Base-by-base conservation (phyloP, 2,113 vertebrate genomes). In the Puntigrus tetrazona region DNA sequence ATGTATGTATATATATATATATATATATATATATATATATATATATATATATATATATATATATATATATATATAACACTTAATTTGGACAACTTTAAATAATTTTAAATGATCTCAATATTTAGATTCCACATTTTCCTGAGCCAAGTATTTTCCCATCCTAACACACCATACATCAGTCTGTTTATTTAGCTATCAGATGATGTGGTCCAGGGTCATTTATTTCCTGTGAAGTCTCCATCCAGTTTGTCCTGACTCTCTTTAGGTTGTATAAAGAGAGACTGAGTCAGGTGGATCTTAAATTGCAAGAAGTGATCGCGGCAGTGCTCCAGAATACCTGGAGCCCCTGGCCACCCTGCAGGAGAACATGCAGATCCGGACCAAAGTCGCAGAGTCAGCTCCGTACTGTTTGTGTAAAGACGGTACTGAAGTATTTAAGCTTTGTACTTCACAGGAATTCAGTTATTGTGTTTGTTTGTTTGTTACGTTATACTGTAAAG, bases 361-460 rank as follows among this genome's bases (percentile, higher is more conserved):
- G 94, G 97, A 99, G 94, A 99, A 99, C 92, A 99, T 99, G 98
- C 98, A 99, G 92, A 99, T 99, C 88, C 94, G 98, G 91, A 99
- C 97, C 86, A 99, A 99, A 95, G 98, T 99, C 77, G 98, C 98
- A 88, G 98, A n/a, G 98, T 99, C 92, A 88, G 94, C 83, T 8
- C 59, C 25, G 29, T 63, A 3, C 20, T n/a, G 52, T n/a, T 55
- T 9, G 5, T 55, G 6, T n/a, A 55, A 55, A 9, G 22, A 7
- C 20, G 7, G 22, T n/a, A 57, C 52, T n/a, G 20, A 57, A 57
- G 52, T 55, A 22, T 22, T 55, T 22, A 55, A 55, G 3, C 52
- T 55, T 18, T 52, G 7, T 36, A 38, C 36, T 43, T 70, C n/a
- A 70, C 22, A 73, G 36, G 22, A 7, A 27, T 27, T 16, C 38